Evolutionary conservation across 2,888 invertebrate species (phyloP), one percentile per base, ranked within the genome.

Genomic region (Cantharis nigra): DNA sequence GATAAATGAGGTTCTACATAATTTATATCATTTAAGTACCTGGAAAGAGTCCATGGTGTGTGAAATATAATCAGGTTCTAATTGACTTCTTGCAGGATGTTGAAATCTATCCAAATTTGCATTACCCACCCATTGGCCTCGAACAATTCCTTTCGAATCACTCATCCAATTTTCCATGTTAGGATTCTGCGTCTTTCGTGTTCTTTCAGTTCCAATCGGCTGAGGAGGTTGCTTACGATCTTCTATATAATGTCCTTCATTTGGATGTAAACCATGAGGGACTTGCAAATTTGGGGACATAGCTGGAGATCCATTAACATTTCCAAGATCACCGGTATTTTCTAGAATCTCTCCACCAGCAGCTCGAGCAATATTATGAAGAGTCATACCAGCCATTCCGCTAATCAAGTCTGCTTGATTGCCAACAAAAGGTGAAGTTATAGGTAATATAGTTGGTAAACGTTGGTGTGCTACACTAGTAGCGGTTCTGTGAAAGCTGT

Each of bases 161-260:
- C 87, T 88, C 33, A 89, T 88, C 90, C 90, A 90, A 80, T 85
- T 88, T 81, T 78, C 82, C 16, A 82, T 83, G 69, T 79, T 77
- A 20, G 84, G 84, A 78, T 84, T 85, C 70, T 83, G 86, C 11
- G 84, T 91, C 86, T 94, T 94, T 91, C 94, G 92, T 62, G 93
- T 93, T 83, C 96, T 91, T 89, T 96, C 96, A 0, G 95, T 96
- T 81, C 96, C 96, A 86, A 96, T 96, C 71, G 96, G 96, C 78
- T 86, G 88, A 18, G 85, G 86, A 16, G 85, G 86, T 69, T 90
- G 89, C 88, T 94, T 92, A 28, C 91, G 86, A 78, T 91, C 91
- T 79, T 91, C 91, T 65, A 89, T 83, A 78, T 85, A 84, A 75
- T 84, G 84, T 72, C 63, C 78, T 69, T 83, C 82, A 14, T 76